Evolutionary conservation across 2,888 invertebrate species (phyloP), one percentile per base, ranked within the genome.

Genomic region (Macaria liturata): DNA sequence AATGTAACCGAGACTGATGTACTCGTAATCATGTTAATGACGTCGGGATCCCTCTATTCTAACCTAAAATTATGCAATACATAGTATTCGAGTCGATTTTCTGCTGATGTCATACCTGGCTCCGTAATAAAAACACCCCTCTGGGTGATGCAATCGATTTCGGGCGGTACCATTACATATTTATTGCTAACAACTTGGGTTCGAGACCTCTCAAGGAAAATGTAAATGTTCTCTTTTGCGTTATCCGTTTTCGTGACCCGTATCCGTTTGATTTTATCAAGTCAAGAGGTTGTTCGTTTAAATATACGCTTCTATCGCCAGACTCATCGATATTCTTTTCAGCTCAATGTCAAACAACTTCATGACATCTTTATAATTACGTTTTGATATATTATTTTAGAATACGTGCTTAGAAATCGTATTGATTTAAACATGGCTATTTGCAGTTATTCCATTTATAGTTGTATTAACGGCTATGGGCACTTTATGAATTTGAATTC

Each of bases 151-250:
- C 75, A 83, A 87, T 87, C 87, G 86, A 88, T 86, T 79, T 70
- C 63, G 73, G 72, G 79, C 73, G 71, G 73, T 73, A 77, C 79
- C 80, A 83, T 88, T 85, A 86, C 81, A 81, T 81, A 87, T 88
- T 88, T 88, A 90, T 86, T 80, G 76, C 79, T 71, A 70, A 68
- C 74, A 72, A 51, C 51, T 51, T 39, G 80, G 76, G 77, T 76
- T 75, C 60, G 71, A 68, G 66, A 72, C 71, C 68, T 69, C 68
- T 68, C 66, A 71, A 71, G 52, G 76, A 78, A 79, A 82, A 85
- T 81, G 78, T 70, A 76, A 75, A 70, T 70, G 68, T 62, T 61
- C 61, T 67, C 62, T 58, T 60, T 51, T 60, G 59, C 67, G 67
- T 67, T 47, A 59, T 70, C 70, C 64, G 67, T 57, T 62, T 66